Base-by-base conservation (phyloP, 2,797 vertebrate species). In the Myioborus miniatus region DNA sequence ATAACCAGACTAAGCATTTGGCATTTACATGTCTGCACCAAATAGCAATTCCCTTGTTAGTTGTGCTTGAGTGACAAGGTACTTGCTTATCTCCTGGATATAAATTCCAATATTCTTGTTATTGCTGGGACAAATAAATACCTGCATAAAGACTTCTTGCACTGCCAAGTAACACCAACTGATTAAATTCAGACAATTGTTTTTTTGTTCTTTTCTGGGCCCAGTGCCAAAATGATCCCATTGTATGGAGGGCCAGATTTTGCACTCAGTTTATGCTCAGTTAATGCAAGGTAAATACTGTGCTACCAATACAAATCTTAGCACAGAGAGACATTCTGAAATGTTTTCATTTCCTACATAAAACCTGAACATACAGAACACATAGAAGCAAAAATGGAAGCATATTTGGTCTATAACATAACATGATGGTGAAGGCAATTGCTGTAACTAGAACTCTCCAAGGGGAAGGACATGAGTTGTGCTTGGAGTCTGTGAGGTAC, bases 61-160 rank as follows among this genome's bases (percentile, higher is more conserved):
- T 52, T 90, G 80, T 83, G 77, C 87, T 81, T 93, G 92, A 96
- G 75, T 94, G 95, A 94, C 94, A 95, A 95, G 93, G 85, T 82
- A n/a, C 58, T 93, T 2, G 20, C 89, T 89, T 93, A 84, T 84
- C 90, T 96, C 72, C 77, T 72, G 68, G 79, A 92, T 94, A 90
- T 82, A 79, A 91, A 93, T 85, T 94, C 81, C 91, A 94, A 81
- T 93, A 92, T 78, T 91, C 94, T 87, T 92, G 58, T 84, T 93
- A 78, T 90, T 92, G 69, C 94, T 58, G 30, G 82, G 83, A 83
- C 93, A 96, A 85, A 93, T 94, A 94, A 96, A 93, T 94, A 86
- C 83, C 92, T 90, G 68, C 74, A 76, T 90, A 67, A 94, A 96
- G 72, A 77, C 64, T 95, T 94, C 65, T 91, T 87, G 70, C 75